Conservation (phyloP, 1,140 invertebrate species). For the Atta texana region DNA sequence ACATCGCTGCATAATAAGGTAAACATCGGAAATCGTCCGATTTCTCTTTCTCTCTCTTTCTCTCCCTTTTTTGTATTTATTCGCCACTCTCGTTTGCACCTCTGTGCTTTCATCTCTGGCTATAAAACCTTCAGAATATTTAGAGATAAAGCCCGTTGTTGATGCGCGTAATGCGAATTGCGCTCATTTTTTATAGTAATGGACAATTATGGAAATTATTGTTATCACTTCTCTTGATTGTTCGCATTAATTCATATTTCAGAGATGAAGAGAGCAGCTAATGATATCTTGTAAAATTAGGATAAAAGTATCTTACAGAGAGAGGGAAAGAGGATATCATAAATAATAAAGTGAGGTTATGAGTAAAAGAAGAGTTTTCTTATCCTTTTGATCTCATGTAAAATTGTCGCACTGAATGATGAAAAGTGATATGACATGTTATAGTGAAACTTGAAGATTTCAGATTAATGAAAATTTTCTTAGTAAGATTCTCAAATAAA, state of each 20-base stretch:
- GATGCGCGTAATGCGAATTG: background rate
- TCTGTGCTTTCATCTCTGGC: background rate
- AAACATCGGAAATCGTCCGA: constrained; percentile 6
- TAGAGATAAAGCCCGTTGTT: constrained; percentile 15
- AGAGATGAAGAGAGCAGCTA: background rate
- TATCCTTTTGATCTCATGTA: background rate
- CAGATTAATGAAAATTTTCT: background rate
- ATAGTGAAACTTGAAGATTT: background rate
- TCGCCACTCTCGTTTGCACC: constrained; percentile 17
- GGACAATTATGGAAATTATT: constrained; percentile 28
- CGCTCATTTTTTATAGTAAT: constrained; percentile 19
- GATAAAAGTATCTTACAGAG: background rate
- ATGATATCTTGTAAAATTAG: constrained; percentile 10
- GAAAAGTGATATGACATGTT: background rate
- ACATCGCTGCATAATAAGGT: constrained; percentile 28
- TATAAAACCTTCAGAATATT: constrained; percentile 31
- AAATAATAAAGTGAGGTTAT: background rate
- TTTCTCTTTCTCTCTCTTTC: background rate
- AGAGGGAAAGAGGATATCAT: background rate
- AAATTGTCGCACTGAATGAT: background rate
- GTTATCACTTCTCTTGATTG: constrained; percentile 21
- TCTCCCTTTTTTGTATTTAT: constrained; percentile 20
- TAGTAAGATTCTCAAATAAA: background rate
- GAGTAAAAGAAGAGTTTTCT: background rate
- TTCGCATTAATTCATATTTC: constrained; percentile 16